Conservation (phyloP, 2,113 vertebrate species). For the Rhinogobius similis region DNA sequence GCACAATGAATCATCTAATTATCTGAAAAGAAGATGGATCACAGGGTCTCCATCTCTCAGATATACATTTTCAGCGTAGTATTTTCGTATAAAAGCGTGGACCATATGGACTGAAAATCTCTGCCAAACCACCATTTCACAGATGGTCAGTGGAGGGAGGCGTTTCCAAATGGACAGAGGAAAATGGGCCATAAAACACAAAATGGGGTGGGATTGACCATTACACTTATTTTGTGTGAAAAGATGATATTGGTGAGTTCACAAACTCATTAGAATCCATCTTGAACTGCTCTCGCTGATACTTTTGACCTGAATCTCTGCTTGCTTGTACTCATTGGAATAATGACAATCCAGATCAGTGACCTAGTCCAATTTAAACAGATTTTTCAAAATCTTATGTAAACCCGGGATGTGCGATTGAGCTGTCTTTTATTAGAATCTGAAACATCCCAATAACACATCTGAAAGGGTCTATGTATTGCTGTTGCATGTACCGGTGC, state of each 20-base stretch:
- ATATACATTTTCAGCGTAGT: neutral
- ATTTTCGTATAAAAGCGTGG: neutral
- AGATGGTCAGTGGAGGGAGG: neutral
- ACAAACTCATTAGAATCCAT: neutral
- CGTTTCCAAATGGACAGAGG: neutral
- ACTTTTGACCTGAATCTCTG: neutral
- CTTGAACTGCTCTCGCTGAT: neutral
- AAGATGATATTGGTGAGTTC: neutral
- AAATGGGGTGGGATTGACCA: neutral
- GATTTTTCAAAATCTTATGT: too few species aligned
- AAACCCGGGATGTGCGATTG: too few species aligned
- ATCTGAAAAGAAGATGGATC: neutral
- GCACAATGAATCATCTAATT: constrained; percentile 1
- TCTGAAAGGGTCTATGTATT: too few species aligned
- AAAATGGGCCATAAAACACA: neutral
- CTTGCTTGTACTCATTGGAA: neutral
- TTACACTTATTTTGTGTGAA: neutral
- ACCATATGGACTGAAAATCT: neutral
- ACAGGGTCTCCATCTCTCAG: neutral
- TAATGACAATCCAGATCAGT: neutral
- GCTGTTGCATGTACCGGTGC: too few species aligned
- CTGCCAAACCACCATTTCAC: neutral
- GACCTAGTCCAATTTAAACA: too few species aligned
- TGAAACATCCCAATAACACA: too few species aligned
- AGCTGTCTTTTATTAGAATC: too few species aligned